Conservation (phyloP, 2,797 vertebrate species). For the Rhynchonycteris naso region DNA sequence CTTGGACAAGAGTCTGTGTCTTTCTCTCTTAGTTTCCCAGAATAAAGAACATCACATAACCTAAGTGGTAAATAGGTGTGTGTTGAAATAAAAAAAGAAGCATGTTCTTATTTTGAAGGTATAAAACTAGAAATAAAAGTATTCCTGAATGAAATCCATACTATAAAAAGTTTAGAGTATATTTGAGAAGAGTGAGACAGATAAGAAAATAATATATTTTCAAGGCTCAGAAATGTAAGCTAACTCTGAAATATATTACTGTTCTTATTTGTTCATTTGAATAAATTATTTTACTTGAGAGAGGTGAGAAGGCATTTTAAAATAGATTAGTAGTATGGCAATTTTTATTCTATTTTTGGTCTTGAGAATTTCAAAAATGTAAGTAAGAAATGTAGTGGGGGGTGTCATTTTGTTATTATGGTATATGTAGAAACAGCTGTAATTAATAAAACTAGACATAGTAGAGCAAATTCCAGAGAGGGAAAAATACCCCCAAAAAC, state of each 20-base stretch:
- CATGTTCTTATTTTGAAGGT: conserved; percentile 3
- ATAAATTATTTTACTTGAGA: background rate
- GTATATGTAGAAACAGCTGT: conserved; percentile 53
- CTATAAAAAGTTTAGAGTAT: background rate
- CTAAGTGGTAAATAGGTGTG: background rate
- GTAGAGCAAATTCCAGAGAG: conserved; percentile 66
- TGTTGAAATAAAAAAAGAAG: conserved; percentile 38
- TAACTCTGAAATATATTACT: background rate
- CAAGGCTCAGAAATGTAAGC: background rate
- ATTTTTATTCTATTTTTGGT: background rate
- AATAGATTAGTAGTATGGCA: background rate
- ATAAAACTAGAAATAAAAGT: background rate
- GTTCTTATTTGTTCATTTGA: background rate
- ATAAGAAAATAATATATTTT: background rate
- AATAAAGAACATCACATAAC: conserved; percentile 1
- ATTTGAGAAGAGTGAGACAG: conserved; percentile 11
- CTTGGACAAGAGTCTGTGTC: background rate
- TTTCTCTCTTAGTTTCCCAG: background rate
- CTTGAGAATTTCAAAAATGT: background rate
- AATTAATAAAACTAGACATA: conserved; percentile 70
- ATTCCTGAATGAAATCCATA: background rate
- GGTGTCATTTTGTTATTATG: conserved; percentile 54
- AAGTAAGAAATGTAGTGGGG: conserved; percentile 44
- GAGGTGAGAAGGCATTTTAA: background rate
- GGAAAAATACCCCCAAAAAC: background rate